phyloP scores from a whole-genome alignment of 2,888 invertebrate species.

The Schizotus pectinicornis region DNA sequence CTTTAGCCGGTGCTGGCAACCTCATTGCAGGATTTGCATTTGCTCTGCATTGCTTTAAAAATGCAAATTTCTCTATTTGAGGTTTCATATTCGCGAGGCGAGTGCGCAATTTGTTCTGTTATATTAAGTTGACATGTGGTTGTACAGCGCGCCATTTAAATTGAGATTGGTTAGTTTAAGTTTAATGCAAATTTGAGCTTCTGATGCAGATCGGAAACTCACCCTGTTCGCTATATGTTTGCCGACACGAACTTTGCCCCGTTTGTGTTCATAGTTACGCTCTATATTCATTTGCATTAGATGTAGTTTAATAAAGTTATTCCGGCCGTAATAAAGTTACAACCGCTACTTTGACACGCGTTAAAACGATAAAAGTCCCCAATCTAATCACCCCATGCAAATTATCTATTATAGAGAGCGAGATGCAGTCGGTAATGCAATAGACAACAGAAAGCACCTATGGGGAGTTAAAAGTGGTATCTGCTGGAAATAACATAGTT shows the following conservation, averaged over 20 bases:
- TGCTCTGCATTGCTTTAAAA: background rate
- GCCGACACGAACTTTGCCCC: conserved; percentile 10
- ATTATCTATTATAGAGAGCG: no score
- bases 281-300: conserved; percentile 7
- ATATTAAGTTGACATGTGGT: conserved; percentile 27
- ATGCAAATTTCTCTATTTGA: conserved; percentile 3
- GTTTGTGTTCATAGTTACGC: background rate
- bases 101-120: conserved; percentile 11
- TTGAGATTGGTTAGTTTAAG: conserved; percentile 31
- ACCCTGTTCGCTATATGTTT: conserved; percentile 4
- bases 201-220: conserved; percentile 24
- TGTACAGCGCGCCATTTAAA: conserved; percentile 19
- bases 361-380: no score
- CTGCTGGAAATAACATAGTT: no score
- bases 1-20: no score
- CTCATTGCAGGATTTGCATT: no score
- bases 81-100: background rate
- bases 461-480: no score
- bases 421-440: no score
- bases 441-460: no score
- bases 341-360: no score
- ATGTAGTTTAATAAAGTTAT: conserved; percentile 13
- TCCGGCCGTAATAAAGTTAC: background rate
- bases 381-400: no score
- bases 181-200: conserved; percentile 28